phyloP scores from a whole-genome alignment of 2,113 vertebrate species.

The Sakesphorus luctuosus region DNA sequence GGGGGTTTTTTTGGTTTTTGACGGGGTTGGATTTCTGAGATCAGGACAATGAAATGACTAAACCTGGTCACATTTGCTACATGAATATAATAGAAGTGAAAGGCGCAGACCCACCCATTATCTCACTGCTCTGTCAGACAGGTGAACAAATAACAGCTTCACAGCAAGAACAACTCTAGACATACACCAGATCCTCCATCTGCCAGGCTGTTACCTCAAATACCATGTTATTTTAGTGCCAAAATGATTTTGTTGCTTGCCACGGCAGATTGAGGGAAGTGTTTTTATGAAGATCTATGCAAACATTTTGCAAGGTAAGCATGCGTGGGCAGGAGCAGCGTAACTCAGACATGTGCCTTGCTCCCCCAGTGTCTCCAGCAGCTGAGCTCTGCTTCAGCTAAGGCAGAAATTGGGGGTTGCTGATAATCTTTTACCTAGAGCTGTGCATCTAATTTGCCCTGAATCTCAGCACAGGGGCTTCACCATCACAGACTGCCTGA shows the following conservation, averaged over 20 bases:
- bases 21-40: background rate
- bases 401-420: background rate
- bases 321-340: background rate
- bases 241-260: conserved; percentile 41
- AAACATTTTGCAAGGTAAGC: conserved; percentile 58
- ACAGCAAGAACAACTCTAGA: background rate
- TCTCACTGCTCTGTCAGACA: background rate
- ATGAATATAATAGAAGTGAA: background rate
- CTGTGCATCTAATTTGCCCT: background rate
- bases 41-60: background rate
- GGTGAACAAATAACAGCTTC: background rate
- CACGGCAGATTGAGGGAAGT: conserved; percentile 22
- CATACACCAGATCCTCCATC: background rate
- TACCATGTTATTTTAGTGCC: background rate
- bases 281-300: conserved; percentile 39
- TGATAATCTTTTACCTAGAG: background rate
- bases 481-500: background rate
- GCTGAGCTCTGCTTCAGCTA: background rate
- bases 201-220: background rate
- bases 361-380: background rate
- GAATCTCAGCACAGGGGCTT: background rate
- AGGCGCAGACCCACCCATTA: background rate
- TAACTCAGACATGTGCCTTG: background rate
- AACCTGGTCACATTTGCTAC: background rate
- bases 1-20: background rate